Base-by-base conservation (phyloP, 1,140 invertebrate species). In the Drosophila carrolli region DNA sequence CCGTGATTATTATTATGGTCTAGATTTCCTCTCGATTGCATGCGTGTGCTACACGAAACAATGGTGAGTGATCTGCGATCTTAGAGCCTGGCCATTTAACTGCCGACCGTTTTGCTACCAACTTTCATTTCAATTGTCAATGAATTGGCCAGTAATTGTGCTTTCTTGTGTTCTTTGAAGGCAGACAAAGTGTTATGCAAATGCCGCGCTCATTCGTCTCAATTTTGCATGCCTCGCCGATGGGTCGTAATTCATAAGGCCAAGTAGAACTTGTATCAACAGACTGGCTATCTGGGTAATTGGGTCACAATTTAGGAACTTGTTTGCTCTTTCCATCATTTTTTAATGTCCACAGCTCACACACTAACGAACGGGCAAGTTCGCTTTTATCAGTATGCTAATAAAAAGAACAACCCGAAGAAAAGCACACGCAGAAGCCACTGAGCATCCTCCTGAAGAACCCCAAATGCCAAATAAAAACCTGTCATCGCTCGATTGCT, bases 271-370 rank as follows among this genome's bases (percentile, higher is more conserved):
- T 58, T 14, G 65, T 65, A 50, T 44, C 40, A 54, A 50, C 48
- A 63, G 74, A 71, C 70, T 72, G 46, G 70, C 60, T 81, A 89
- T 78, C 73, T 88, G 77, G 84, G 84, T 89, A 88, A 88, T 80
- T 89, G 84, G 84, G 84, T 88, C 84, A 89, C 80, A 84, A 78
- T 89, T 88, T 89, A 80, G 80, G 80, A 88, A 88, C 84, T 88
- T 71, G 84, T 88, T 88, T 86, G 53, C 70, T 63, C 51, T 66
- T 81, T 51, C 66, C 71, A 72, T 75, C 79, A 70, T 57, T 57
- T 78, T 48, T 71, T 71, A 65, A 59, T 74, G 67, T 47, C 54
- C 65, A 55, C 66, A 38, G 14, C 62, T 16, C 67, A 56, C 62
- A 35, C 10, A 46, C 56, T 13, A 46, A 47, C 40, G 29, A 32